Conservation (phyloP, 2,797 vertebrate species). For the Danio jaintianensis region DNA sequence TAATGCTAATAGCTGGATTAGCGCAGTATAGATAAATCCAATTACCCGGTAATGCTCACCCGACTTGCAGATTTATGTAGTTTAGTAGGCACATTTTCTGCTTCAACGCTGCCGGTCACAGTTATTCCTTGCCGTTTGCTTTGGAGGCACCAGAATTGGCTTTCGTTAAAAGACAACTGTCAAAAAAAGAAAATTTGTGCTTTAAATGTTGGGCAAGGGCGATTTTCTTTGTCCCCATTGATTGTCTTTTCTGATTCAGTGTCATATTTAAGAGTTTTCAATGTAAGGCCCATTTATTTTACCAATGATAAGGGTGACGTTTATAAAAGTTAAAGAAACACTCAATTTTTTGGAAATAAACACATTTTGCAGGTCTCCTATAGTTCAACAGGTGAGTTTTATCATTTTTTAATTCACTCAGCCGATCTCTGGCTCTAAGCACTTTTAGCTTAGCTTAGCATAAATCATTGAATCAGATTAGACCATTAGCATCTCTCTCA, state of each 20-base stretch:
- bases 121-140: slow-evolving; percentile 51
- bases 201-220: not conserved
- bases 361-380: too few species aligned
- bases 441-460: too few species aligned
- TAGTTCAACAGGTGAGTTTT: too few species aligned
- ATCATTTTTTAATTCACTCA: too few species aligned
- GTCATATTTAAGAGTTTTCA: not conserved
- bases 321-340: not conserved
- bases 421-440: too few species aligned
- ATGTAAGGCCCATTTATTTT: not conserved
- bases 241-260: not conserved
- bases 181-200: not conserved
- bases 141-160: slow-evolving; percentile 13
- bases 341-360: too few species aligned
- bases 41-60: slow-evolving; percentile 42
- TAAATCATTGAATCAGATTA: too few species aligned
- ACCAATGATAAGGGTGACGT: not conserved
- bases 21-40: slow-evolving; percentile 47
- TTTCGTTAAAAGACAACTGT: slow-evolving; percentile 1
- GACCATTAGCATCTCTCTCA: too few species aligned
- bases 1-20: slow-evolving; percentile 55
- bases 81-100: slow-evolving; percentile 53
- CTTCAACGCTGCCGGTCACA: slow-evolving; percentile 46
- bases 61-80: slow-evolving; percentile 43
- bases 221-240: not conserved